A percentile compares a stretch with the other conserved stretches of the same genome.
Conservation (phyloP, 2,113 vertebrate species). For the Drymodes brunneopygia region DNA sequence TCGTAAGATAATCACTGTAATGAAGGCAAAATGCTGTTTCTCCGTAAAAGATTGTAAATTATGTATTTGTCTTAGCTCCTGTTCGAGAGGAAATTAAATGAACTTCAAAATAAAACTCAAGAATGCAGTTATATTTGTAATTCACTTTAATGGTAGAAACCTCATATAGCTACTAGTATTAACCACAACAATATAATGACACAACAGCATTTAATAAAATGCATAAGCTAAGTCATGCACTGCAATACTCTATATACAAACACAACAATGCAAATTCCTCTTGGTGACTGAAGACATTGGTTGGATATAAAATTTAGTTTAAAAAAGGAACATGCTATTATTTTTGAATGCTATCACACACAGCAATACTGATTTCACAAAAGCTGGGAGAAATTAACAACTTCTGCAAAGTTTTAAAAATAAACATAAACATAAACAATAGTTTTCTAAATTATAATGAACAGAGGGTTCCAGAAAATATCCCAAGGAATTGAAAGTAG, state of each 20-base stretch:
- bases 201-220: constrained; percentile 93
- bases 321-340: constrained; percentile 85
- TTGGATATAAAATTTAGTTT: constrained; percentile 83
- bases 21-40: background rate
- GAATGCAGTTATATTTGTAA: constrained; percentile 32
- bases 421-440: constrained; percentile 47
- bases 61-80: background rate
- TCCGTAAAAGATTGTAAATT: background rate
- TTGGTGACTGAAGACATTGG: constrained; percentile 75
- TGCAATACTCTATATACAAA: constrained; percentile 88
- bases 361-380: constrained; percentile 55
- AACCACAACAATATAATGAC: constrained; percentile 85
- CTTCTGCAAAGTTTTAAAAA: constrained; percentile 52
- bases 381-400: constrained; percentile 22
- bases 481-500: constrained; percentile 37
- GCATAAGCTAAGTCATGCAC: constrained; percentile 92
- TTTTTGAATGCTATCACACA: constrained; percentile 63
- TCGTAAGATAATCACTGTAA: no score
- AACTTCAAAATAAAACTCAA: background rate
- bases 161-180: constrained; percentile 75
- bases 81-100: background rate
- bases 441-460: constrained; percentile 14
- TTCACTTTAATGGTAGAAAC: constrained; percentile 80
- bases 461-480: constrained; percentile 48
- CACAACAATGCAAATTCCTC: constrained; percentile 83